A percentile compares a stretch with the other conserved stretches of the same genome.
Conservation (phyloP, 2,113 vertebrate genomes). For the Caranx ignobilis region DNA sequence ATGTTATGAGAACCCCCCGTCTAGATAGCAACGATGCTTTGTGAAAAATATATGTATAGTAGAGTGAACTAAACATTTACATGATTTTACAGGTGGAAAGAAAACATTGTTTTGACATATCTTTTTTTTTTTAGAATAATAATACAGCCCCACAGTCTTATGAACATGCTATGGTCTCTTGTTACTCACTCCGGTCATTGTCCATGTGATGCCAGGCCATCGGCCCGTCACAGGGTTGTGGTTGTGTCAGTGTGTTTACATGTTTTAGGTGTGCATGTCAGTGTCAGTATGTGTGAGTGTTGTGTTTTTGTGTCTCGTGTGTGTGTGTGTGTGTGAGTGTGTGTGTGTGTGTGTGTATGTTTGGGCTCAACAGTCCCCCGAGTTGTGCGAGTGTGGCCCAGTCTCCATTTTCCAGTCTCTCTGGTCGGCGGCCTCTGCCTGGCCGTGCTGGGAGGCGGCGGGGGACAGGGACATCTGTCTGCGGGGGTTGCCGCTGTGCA, state of each 20-base stretch:
- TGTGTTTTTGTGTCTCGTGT: background rate
- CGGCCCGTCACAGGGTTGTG: constrained; percentile 59
- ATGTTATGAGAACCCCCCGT: constrained; percentile 70
- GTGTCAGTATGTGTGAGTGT: background rate
- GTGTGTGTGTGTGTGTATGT: background rate
- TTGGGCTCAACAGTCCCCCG: constrained; percentile 73
- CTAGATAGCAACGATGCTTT: constrained; percentile 73
- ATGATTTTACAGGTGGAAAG: constrained; percentile 80
- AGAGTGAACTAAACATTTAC: constrained; percentile 82
- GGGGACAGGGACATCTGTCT: constrained; percentile 91
- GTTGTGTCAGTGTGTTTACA: constrained; percentile 55
- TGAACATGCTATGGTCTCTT: constrained; percentile 89
- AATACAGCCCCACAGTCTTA: constrained; percentile 76
- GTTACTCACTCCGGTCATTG: constrained; percentile 79
- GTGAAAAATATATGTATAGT: constrained; percentile 80
- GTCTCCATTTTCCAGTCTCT: constrained; percentile 90
- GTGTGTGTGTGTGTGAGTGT: background rate
- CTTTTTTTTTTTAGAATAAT: constrained; percentile 69
- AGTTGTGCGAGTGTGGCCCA: constrained; percentile 80
- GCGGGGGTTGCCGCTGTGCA: constrained; percentile 94
- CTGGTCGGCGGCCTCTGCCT: constrained; percentile 89
- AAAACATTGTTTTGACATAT: constrained; percentile 74
- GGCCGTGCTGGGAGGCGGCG: constrained; percentile 91
- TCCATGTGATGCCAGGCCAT: constrained; percentile 72
- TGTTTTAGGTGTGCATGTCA: constrained; percentile 16